Percentiles rank a stretch among this genome's conserved stretches.
These are phyloP conservation scores for Chymomyza amoena DNA, from an alignment of 2,888 invertebrate genomes.

Conservation along the genomic window DNA sequence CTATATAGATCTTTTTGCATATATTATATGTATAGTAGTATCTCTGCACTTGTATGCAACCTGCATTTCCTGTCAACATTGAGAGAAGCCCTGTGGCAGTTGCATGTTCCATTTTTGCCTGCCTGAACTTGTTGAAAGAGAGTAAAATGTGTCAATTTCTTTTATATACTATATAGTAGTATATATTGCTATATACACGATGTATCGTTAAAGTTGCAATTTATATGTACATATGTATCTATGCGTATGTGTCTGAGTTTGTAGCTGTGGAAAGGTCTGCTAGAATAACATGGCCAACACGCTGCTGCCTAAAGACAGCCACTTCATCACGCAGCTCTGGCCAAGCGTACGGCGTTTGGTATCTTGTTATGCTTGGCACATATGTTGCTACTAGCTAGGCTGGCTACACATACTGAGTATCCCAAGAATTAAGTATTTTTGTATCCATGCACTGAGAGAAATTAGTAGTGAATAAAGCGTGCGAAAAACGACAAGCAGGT, in stretches of 20 bases:
- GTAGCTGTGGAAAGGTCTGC: conserved; percentile 31
- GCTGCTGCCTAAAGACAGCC: conserved; percentile 54
- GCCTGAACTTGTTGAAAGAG: conserved; percentile 52
- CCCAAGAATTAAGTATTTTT: neutral
- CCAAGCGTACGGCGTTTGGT: conserved; percentile 57
- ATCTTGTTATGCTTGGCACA: conserved; percentile 9
- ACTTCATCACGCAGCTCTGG: conserved; percentile 69
- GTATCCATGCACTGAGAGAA: neutral
- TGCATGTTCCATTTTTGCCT: conserved; percentile 57
- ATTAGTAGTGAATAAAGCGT: neutral
- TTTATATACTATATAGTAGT: neutral
- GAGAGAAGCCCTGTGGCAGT: conserved; percentile 28
- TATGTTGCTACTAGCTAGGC: neutral
- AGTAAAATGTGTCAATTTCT: conserved; percentile 56
- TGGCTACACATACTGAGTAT: neutral
- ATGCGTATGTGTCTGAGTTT: conserved; percentile 41
- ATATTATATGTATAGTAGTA: too few relatives aligned
- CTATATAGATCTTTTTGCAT: neutral
- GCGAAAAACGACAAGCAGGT: too few relatives aligned
- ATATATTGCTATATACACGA: neutral
- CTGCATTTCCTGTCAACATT: conserved; percentile 17
- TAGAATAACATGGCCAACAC: conserved; percentile 10
- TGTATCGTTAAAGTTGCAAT: neutral
- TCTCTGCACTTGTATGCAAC: neutral
- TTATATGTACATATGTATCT: conserved; percentile 6